phyloP scores from a whole-genome alignment of 2,888 invertebrate species.

The Crepidodera aurea region DNA sequence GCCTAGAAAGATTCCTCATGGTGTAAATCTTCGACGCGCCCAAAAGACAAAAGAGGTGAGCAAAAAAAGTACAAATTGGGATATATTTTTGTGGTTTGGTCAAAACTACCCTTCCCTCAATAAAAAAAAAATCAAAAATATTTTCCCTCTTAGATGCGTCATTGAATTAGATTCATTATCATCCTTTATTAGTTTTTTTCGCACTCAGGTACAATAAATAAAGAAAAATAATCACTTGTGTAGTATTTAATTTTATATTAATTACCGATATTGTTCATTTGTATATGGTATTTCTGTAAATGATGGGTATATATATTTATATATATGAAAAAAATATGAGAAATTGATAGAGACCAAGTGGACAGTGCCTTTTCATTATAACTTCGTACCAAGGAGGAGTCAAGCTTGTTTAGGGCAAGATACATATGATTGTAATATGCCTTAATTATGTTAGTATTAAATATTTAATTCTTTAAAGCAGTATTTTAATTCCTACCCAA shows the following conservation, averaged over 20 bases:
- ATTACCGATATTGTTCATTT: conserved; percentile 39
- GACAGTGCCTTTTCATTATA: conserved; percentile 51
- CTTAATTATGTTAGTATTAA: conserved; percentile 53
- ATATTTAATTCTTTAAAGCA: conserved; percentile 48
- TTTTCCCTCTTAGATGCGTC: neutral
- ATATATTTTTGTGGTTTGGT: too few species aligned
- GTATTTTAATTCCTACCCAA: conserved; percentile 24
- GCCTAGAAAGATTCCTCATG: too few species aligned
- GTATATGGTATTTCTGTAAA: conserved; percentile 42
- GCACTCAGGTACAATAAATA: conserved; percentile 48
- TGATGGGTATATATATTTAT: conserved; percentile 42
- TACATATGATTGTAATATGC: conserved; percentile 49
- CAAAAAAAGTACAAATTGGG: too few species aligned
- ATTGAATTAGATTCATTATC: conserved; percentile 30
- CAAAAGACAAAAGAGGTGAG: too few species aligned
- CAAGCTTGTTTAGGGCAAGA: conserved; percentile 50
- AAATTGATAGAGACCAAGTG: conserved; percentile 51
- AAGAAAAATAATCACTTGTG: conserved; percentile 41
- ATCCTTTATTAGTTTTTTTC: conserved; percentile 41
- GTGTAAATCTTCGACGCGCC: too few species aligned
- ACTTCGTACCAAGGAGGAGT: conserved; percentile 39
- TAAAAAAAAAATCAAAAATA: too few species aligned
- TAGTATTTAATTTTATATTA: conserved; percentile 48
- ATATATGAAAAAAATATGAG: conserved; percentile 39
- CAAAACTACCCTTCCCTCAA: too few species aligned